Percentiles rank a stretch among this genome's conserved stretches.
phyloP scores from a whole-genome alignment of 2,888 invertebrate genomes.

The Romanomermis culicivorax region DNA sequence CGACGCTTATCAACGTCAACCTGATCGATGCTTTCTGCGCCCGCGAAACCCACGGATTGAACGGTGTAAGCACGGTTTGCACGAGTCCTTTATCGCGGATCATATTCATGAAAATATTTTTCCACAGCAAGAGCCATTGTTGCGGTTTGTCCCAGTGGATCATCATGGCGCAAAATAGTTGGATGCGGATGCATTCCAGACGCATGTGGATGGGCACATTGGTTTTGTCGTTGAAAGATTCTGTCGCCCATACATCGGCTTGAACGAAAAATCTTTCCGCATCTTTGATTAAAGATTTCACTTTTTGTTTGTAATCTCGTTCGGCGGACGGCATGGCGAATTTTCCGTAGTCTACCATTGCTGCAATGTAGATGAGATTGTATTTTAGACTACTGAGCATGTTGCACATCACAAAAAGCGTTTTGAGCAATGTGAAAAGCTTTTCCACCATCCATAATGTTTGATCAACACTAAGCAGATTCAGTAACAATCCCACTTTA shows the following conservation, averaged over 20 bases:
- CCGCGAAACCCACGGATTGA: neutral
- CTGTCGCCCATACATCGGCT: constrained; percentile 4
- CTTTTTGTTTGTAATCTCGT: neutral
- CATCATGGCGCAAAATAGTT: neutral
- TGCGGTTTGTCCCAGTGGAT: neutral
- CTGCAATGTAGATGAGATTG: neutral
- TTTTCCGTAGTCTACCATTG: neutral
- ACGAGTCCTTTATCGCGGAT: neutral
- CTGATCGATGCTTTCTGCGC: neutral
- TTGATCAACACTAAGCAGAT: too few species aligned
- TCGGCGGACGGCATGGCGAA: too few species aligned
- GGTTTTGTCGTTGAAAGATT: constrained; percentile 1
- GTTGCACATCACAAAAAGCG: too few species aligned
- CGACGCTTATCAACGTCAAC: neutral
- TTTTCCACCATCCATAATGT: too few species aligned
- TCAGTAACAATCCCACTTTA: too few species aligned
- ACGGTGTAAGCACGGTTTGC: neutral
- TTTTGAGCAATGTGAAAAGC: too few species aligned
- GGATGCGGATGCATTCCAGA: neutral
- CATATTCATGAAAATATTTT: neutral
- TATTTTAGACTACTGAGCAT: too few species aligned
- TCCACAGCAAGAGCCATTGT: neutral
- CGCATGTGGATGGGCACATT: neutral
- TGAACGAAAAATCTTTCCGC: neutral
- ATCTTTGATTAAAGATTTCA: neutral